These are phyloP conservation scores for Chaenogobius annularis DNA, from an alignment of 2,113 vertebrate genomes.

Conservation along the genomic window DNA sequence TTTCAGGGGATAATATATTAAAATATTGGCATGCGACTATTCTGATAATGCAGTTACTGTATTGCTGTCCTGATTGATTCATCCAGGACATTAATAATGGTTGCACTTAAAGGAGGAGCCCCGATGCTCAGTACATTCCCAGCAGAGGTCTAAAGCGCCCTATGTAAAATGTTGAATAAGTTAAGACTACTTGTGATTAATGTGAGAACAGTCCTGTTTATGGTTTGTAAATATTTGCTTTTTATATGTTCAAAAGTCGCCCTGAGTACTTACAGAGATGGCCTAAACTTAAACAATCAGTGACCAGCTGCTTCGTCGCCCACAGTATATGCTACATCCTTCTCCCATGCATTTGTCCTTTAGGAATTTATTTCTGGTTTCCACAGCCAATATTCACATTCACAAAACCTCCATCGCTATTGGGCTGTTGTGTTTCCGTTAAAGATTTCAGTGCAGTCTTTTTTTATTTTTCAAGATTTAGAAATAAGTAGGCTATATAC, in stretches of 20 bases:
- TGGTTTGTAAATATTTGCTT: constrained; percentile 75
- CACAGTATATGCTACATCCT: constrained; percentile 57
- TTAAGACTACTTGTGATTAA: constrained; percentile 75
- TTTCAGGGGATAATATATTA: constrained; percentile 56
- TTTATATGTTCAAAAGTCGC: constrained; percentile 60
- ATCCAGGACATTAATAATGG: constrained; percentile 67
- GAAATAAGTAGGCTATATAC: not conserved
- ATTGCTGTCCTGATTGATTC: constrained; percentile 48
- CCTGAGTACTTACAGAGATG: constrained; percentile 57
- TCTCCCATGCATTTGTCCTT: constrained; percentile 59
- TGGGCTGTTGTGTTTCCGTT: not conserved
- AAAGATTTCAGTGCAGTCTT: not conserved
- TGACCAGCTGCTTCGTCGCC: constrained; percentile 67
- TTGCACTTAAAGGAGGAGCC: constrained; percentile 70
- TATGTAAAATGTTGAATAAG: constrained; percentile 72
- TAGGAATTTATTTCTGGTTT: constrained; percentile 38
- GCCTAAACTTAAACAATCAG: constrained; percentile 72
- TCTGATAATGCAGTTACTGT: constrained; percentile 67
- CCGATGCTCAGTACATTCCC: constrained; percentile 70
- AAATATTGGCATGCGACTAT: constrained; percentile 62
- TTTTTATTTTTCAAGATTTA: not conserved
- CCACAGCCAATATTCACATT: constrained; percentile 22
- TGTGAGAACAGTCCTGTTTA: constrained; percentile 75
- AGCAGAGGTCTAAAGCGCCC: constrained; percentile 67
- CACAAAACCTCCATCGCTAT: constrained; percentile 15